phyloP scores from a whole-genome alignment of 2,888 invertebrate genomes.

The Luperina testacea region DNA sequence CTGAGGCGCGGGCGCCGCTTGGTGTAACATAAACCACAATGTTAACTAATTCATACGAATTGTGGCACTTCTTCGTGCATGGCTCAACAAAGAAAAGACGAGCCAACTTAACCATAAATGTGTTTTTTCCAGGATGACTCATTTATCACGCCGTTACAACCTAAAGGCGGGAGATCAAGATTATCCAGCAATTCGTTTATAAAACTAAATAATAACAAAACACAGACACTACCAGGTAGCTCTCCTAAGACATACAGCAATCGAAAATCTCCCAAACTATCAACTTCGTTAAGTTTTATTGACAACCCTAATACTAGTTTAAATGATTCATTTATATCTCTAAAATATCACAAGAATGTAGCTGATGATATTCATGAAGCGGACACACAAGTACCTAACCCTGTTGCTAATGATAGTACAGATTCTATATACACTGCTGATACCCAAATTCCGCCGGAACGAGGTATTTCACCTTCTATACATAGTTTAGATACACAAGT shows the following conservation, averaged over 20 bases:
- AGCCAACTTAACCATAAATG: background rate
- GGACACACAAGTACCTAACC: conserved; percentile 77
- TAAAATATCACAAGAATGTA: conserved; percentile 58
- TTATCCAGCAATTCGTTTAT: conserved; percentile 75
- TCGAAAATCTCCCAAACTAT: conserved; percentile 81
- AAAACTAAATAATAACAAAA: conserved; percentile 76
- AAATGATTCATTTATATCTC: conserved; percentile 68
- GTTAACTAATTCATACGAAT: no score
- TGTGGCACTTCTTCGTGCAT: no score
- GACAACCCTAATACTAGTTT: conserved; percentile 72
- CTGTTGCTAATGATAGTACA: conserved; percentile 62
- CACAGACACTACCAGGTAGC: conserved; percentile 77
- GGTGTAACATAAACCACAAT: no score
- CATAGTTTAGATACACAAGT: conserved; percentile 70
- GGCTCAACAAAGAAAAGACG: no score
- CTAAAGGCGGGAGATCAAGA: conserved; percentile 71
- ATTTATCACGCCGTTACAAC: conserved; percentile 78
- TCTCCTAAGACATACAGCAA: conserved; percentile 78
- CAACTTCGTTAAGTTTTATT: conserved; percentile 76
- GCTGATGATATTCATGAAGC: conserved; percentile 70
- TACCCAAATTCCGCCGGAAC: conserved; percentile 68
- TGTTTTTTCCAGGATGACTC: conserved; percentile 84
- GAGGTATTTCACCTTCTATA: conserved; percentile 55
- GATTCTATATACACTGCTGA: conserved; percentile 77
- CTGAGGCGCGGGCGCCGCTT: no score